Percentiles rank a stretch among this genome's conserved stretches.
Evolutionary conservation across 2,888 invertebrate species (phyloP).

Genomic region (Papilio protenor): DNA sequence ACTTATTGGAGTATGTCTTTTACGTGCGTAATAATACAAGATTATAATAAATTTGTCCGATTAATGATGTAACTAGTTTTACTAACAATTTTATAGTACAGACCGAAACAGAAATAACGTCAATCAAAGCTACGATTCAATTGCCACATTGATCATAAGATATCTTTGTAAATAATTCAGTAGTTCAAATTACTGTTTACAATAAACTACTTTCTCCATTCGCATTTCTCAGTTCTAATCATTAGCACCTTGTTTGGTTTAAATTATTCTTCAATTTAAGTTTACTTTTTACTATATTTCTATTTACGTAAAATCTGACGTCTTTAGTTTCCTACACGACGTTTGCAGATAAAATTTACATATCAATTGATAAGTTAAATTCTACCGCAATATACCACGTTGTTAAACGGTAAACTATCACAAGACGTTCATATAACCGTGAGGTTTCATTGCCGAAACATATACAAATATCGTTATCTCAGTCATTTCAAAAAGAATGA

Average conservation of each 20-base stretch:
- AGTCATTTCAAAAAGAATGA: background rate
- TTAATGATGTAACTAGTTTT: too few relatives aligned
- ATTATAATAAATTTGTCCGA: too few relatives aligned
- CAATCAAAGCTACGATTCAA: too few relatives aligned
- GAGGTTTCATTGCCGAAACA: background rate
- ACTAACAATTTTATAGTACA: too few relatives aligned
- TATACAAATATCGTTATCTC: background rate
- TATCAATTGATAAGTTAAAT: slow-evolving; percentile 11
- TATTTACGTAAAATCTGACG: background rate
- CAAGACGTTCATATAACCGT: background rate
- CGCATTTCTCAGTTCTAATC: background rate
- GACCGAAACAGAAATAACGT: too few relatives aligned
- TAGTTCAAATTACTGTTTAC: background rate
- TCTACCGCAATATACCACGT: background rate
- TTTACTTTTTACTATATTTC: background rate
- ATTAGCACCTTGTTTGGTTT: background rate
- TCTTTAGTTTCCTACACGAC: background rate
- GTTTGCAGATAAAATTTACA: slow-evolving; percentile 5
- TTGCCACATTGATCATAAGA: background rate
- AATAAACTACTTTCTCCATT: slow-evolving; percentile 6
- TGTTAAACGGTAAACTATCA: slow-evolving; percentile 23
- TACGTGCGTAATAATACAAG: too few relatives aligned
- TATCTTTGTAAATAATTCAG: background rate
- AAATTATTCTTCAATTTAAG: background rate
- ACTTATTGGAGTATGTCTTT: background rate